phyloP scores from a whole-genome alignment of 2,888 invertebrate genomes.

The Bimastos eiseni region DNA sequence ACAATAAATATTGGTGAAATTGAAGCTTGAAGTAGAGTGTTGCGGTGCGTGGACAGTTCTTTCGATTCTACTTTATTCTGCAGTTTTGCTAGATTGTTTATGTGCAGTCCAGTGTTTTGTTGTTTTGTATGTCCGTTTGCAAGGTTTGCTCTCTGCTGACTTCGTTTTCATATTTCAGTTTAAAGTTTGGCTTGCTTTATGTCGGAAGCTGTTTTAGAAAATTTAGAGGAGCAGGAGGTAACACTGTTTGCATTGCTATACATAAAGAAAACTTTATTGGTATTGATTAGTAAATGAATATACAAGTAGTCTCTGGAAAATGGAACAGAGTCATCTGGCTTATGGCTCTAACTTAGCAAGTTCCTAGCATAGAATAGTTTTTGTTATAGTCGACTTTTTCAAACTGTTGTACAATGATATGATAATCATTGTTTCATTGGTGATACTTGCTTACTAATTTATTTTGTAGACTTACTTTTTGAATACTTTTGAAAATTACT shows the following conservation, averaged over 20 bases:
- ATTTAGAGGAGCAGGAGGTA: not conserved
- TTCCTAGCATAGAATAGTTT: not conserved
- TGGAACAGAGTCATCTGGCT: not conserved
- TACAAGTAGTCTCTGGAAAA: not conserved
- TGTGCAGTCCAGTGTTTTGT: too few relatives aligned
- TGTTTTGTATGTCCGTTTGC: not conserved
- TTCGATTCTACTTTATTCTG: not conserved
- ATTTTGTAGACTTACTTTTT: not conserved
- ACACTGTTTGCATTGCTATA: not conserved
- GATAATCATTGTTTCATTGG: conserved; percentile 13
- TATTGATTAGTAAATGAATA: not conserved
- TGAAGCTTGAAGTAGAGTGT: not conserved
- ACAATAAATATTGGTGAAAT: not conserved
- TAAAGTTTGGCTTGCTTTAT: not conserved
- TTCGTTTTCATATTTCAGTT: not conserved
- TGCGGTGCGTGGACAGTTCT: not conserved
- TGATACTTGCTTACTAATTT: conserved; percentile 13
- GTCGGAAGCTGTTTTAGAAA: not conserved
- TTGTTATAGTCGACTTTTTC: not conserved
- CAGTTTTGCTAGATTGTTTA: not conserved
- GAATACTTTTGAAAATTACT: not conserved
- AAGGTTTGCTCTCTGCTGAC: not conserved
- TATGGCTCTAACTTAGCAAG: not conserved
- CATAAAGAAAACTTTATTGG: not conserved
- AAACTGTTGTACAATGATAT: not conserved